These are phyloP conservation scores for Pogona vitticeps DNA, from an alignment of 2,113 vertebrate species.

Conservation along the genomic window DNA sequence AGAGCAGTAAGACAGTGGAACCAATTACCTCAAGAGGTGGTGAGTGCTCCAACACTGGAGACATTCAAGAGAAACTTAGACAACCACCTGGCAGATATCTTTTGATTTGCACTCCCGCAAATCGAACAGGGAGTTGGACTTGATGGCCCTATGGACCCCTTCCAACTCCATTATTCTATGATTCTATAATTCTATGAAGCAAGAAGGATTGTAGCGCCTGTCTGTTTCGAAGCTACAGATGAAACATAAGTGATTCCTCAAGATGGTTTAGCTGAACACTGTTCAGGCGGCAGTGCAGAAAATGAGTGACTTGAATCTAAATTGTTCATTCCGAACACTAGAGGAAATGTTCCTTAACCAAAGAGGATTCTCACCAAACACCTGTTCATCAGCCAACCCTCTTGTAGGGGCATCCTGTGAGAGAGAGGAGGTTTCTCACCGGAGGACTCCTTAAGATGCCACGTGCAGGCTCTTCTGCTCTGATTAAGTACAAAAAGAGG, in stretches of 20 bases:
- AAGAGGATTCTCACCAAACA: conserved; percentile 17
- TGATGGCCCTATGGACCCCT: too few relatives aligned
- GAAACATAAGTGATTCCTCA: neutral
- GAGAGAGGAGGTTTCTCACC: conserved; percentile 39
- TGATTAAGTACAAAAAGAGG: conserved; percentile 53
- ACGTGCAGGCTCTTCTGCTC: conserved; percentile 46
- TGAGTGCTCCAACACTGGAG: too few relatives aligned
- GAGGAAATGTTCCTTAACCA: neutral
- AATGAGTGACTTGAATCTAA: conserved; percentile 1
- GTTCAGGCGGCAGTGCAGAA: neutral
- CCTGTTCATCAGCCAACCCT: neutral
- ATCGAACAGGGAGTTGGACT: too few relatives aligned
- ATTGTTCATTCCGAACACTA: neutral
- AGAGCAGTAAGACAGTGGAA: too few relatives aligned
- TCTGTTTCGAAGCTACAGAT: neutral
- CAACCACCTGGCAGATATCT: too few relatives aligned
- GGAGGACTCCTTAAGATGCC: conserved; percentile 55
- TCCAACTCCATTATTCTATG: too few relatives aligned
- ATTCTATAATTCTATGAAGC: too few relatives aligned
- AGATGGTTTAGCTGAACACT: neutral
- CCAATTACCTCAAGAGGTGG: too few relatives aligned
- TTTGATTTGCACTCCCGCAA: too few relatives aligned
- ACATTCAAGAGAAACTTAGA: too few relatives aligned
- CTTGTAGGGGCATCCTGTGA: conserved; percentile 6
- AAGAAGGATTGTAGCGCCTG: neutral